Conservation (phyloP, 2,113 vertebrate genomes). For the Leucopsar rothschildi region DNA sequence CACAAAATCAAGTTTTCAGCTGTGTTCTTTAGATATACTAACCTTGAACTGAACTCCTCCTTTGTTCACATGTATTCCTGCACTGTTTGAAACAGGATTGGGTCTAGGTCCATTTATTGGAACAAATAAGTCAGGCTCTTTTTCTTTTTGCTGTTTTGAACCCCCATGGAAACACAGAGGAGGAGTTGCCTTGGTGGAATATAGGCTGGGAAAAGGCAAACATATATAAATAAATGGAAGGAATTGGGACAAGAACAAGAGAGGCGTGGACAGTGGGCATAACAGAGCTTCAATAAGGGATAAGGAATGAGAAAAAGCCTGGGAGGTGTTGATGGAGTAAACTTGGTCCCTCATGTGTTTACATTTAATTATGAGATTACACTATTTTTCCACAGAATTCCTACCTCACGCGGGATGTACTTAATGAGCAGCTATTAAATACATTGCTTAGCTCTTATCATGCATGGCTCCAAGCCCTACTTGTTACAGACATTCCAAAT, state of each 20-base stretch:
- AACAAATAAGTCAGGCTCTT: not conserved
- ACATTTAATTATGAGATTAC: slow-evolving; percentile 35
- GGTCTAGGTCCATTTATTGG: not conserved
- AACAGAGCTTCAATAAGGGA: not conserved
- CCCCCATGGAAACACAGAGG: not conserved
- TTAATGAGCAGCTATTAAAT: slow-evolving; percentile 53
- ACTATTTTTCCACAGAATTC: slow-evolving; percentile 35
- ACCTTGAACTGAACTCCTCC: not conserved
- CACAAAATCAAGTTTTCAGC: not conserved
- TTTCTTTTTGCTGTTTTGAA: not conserved
- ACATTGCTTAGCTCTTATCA: slow-evolving; percentile 31
- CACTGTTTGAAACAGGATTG: not conserved
- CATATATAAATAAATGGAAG: not conserved
- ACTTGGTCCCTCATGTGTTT: slow-evolving; percentile 6
- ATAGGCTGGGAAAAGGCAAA: not conserved
- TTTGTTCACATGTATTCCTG: not conserved
- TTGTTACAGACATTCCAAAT: not conserved
- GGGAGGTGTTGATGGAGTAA: not conserved
- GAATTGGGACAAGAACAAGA: not conserved
- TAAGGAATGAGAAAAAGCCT: not conserved
- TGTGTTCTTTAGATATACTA: not conserved
- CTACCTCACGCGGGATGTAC: slow-evolving; percentile 15
- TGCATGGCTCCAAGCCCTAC: not conserved
- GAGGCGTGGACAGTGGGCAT: not conserved
- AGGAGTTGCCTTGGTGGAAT: not conserved